phyloP scores from a whole-genome alignment of 2,797 vertebrate genomes.

The Bufotes viridis region DNA sequence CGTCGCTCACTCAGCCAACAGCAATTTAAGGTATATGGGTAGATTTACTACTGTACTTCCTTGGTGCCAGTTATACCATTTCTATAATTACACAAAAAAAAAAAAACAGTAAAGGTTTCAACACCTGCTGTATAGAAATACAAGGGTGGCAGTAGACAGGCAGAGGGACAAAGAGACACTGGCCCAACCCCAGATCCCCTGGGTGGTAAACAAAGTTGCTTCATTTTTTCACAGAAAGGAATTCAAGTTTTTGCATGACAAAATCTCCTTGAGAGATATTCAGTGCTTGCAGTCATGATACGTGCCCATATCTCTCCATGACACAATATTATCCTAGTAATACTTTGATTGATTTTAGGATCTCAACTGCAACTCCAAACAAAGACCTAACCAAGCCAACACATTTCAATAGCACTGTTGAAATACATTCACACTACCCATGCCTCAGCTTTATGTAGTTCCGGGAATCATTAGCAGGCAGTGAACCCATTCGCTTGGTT shows the following conservation, averaged over 20 bases:
- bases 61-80: no score
- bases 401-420: not conserved
- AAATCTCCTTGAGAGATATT: not conserved
- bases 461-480: not conserved
- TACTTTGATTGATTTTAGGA: no score
- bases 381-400: not conserved
- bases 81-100: no score
- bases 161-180: no score
- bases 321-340: not conserved
- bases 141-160: no score
- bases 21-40: no score
- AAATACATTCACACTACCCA: not conserved
- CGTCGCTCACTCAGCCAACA: no score
- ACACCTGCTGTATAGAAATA: no score
- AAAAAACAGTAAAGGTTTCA: no score
- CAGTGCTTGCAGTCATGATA: not conserved
- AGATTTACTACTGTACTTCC: no score
- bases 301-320: not conserved
- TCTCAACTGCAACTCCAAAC: not conserved
- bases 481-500: not conserved
- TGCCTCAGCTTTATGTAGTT: not conserved
- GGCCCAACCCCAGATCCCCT: no score
- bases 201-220: not conserved
- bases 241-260: not conserved
- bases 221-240: not conserved